Conservation (phyloP, 2,888 invertebrate species). For the Eilema griseolum region DNA sequence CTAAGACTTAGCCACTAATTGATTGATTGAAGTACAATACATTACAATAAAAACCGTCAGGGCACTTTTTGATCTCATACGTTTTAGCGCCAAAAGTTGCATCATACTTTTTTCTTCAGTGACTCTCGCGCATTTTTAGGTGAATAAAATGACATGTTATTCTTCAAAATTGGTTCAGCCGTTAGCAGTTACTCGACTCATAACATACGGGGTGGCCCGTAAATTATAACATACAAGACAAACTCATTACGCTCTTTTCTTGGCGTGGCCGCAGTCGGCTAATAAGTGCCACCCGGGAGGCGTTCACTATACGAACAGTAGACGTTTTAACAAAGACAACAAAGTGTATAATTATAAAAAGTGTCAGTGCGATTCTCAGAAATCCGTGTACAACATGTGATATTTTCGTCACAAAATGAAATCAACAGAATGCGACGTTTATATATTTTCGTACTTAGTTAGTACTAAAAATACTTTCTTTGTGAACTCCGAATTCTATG, state of each 20-base stretch:
- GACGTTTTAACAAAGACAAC: background rate
- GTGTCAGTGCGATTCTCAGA: slow-evolving; percentile 9
- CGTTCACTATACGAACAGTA: background rate
- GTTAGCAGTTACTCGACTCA: background rate
- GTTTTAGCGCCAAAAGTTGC: too few species aligned
- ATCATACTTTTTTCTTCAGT: background rate
- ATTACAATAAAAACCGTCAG: too few species aligned
- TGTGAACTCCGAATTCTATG: background rate
- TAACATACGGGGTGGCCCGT: too few species aligned
- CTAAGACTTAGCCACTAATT: too few species aligned
- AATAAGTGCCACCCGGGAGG: background rate
- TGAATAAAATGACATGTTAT: background rate
- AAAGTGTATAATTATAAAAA: background rate
- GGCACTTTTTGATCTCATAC: too few species aligned
- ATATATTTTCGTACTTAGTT: slow-evolving; percentile 9
- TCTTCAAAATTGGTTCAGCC: background rate
- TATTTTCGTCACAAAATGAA: slow-evolving; percentile 11
- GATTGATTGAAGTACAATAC: too few species aligned
- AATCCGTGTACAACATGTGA: slow-evolving; percentile 6
- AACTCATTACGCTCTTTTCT: background rate
- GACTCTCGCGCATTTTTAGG: background rate
- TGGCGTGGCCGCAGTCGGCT: background rate
- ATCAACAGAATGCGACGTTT: slow-evolving; percentile 10
- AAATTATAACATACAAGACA: background rate
- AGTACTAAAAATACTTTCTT: slow-evolving; percentile 19